Percentiles rank a stretch among this genome's conserved stretches.
Evolutionary conservation across 2,797 vertebrate species (phyloP).

Genomic region (Sebastes goodei): DNA sequence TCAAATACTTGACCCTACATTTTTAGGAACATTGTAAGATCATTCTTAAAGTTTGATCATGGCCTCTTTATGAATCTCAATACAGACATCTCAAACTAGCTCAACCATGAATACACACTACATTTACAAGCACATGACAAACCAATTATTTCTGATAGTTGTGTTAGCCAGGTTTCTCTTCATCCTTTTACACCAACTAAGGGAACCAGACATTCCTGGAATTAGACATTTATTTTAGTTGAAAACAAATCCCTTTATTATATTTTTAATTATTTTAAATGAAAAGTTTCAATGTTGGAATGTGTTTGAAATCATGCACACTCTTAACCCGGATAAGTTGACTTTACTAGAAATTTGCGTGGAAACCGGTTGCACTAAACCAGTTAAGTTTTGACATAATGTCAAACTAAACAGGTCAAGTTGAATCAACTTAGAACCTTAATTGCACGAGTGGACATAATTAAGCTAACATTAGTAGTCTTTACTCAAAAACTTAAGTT

Average conservation of each 20-base stretch:
- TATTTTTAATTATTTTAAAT: background rate
- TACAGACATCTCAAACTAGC: background rate
- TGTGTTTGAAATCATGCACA: background rate
- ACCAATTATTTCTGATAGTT: background rate
- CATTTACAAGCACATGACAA: background rate
- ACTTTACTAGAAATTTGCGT: no score
- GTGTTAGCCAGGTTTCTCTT: no score
- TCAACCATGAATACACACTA: background rate
- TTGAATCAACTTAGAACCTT: no score
- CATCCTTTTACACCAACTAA: background rate
- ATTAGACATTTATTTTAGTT: background rate
- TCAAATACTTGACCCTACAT: background rate
- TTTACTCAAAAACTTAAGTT: no score
- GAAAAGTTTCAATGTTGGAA: background rate
- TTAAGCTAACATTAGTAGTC: no score
- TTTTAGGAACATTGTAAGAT: background rate
- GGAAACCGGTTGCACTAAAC: no score
- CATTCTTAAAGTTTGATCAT: background rate
- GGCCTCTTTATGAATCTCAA: background rate
- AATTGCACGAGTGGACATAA: no score
- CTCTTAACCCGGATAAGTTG: no score
- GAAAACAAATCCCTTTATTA: background rate
- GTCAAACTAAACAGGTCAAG: no score
- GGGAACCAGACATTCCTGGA: background rate
- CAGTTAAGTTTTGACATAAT: no score